Evolutionary conservation across 2,113 vertebrate species (phyloP).

Genomic region (Anser cygnoides): DNA sequence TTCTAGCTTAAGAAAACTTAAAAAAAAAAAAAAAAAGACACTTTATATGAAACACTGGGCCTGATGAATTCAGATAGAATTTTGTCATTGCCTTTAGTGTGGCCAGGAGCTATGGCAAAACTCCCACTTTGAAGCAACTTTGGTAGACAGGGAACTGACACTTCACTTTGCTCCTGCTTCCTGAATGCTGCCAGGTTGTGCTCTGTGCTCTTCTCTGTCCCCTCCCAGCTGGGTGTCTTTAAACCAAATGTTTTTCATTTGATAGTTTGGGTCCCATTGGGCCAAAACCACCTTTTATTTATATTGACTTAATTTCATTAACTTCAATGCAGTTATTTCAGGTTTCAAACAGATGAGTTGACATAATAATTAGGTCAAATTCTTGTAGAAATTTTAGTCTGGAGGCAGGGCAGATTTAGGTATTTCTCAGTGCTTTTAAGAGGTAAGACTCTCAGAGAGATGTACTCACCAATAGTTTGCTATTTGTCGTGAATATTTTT

Average conservation of each 20-base stretch:
- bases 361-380: not conserved
- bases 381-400: not conserved
- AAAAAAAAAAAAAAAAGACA: not conserved
- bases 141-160: not conserved
- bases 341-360: not conserved
- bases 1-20: slow-evolving; percentile 9
- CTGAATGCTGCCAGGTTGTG: not conserved
- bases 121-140: not conserved
- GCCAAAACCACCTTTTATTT: not conserved
- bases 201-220: not conserved
- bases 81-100: not conserved
- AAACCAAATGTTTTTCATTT: not conserved
- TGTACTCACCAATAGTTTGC: not conserved
- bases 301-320: not conserved
- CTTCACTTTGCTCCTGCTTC: not conserved
- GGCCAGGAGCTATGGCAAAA: not conserved
- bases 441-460: not conserved
- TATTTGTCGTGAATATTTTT: not conserved
- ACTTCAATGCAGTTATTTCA: not conserved
- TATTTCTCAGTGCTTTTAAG: not conserved
- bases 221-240: not conserved
- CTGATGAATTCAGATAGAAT: not conserved
- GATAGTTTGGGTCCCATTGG: not conserved
- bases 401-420: not conserved
- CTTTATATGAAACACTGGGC: not conserved